These are phyloP conservation scores for Zaprionus kolodkinae DNA, from an alignment of 1,140 invertebrate species.

Conservation along the genomic window DNA sequence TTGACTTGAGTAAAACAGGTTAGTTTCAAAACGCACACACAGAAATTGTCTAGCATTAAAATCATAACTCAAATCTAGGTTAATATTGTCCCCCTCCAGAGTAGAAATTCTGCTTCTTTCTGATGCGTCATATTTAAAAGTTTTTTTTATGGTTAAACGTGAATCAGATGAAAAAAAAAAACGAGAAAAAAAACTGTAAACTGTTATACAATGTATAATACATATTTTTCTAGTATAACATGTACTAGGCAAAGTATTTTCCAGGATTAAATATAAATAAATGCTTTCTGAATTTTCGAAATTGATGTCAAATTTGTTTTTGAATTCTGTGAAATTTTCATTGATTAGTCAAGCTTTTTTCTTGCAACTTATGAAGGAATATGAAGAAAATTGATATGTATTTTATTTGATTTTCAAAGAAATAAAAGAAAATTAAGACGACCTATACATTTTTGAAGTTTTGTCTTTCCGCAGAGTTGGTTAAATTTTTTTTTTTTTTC, in stretches of 20 bases:
- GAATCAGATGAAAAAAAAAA: constrained; percentile 1
- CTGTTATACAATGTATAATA: background rate
- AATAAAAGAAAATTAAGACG: too few species aligned
- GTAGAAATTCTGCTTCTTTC: constrained; percentile 6
- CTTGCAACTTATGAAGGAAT: too few species aligned
- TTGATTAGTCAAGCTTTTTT: too few species aligned
- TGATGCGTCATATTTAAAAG: constrained; percentile 6
- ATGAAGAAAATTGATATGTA: too few species aligned
- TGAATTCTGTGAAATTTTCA: too few species aligned
- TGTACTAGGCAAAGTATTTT: background rate
- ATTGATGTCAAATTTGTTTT: background rate
- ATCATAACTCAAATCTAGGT: constrained; percentile 3
- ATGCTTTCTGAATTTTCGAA: background rate
- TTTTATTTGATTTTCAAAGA: too few species aligned
- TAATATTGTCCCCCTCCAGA: background rate
- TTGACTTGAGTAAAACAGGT: constrained; percentile 3
- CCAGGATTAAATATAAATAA: background rate
- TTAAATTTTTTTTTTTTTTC: too few species aligned
- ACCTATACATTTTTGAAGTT: too few species aligned
- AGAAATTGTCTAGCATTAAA: background rate
- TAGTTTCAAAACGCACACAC: background rate
- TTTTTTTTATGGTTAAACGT: background rate
- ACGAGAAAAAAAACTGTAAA: background rate
- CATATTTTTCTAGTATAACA: background rate
- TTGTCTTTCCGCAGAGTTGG: too few species aligned